Evolutionary conservation across 2,797 vertebrate species (phyloP).

Genomic region (Gallirallus australis): DNA sequence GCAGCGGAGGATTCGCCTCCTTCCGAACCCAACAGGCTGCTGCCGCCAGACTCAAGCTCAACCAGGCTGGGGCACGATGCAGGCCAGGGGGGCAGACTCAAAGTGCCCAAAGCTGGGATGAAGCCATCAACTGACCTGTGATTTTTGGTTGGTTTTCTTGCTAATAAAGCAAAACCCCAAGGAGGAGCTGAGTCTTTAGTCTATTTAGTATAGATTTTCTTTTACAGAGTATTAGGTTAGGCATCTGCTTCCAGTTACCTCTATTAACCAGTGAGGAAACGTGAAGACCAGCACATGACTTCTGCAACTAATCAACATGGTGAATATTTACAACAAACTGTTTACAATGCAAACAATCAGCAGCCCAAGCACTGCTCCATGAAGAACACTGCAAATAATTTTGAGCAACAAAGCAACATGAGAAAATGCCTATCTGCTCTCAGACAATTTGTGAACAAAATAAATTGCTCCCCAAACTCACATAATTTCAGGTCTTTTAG

Average conservation of each 20-base stretch:
- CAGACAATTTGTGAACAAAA: slow-evolving; percentile 58
- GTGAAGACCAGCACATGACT: slow-evolving; percentile 34
- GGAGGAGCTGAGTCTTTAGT: neutral
- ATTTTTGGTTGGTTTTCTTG: neutral
- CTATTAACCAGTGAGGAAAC: slow-evolving; percentile 44
- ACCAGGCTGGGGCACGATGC: neutral
- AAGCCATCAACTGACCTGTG: neutral
- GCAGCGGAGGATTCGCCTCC: neutral
- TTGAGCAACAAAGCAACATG: slow-evolving; percentile 36
- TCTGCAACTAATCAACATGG: slow-evolving; percentile 44
- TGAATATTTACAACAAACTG: slow-evolving; percentile 67
- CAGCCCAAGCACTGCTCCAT: slow-evolving; percentile 51
- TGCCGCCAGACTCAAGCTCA: neutral
- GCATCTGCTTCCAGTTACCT: slow-evolving; percentile 62
- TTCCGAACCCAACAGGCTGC: neutral
- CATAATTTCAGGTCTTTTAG: slow-evolving; percentile 55
- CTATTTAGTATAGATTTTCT: slow-evolving; percentile 31
- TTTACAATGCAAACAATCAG: slow-evolving; percentile 65
- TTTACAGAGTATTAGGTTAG: neutral
- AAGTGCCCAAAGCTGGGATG: neutral
- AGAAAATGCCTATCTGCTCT: slow-evolving; percentile 63
- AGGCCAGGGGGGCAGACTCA: neutral
- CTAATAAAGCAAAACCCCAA: slow-evolving; percentile 41
- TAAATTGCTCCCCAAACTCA: slow-evolving; percentile 50
- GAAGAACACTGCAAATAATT: slow-evolving; percentile 70